Percentiles rank a stretch among this genome's conserved stretches.
These are phyloP conservation scores for Pampus argenteus DNA, from an alignment of 2,797 vertebrate species.

Conservation along the genomic window DNA sequence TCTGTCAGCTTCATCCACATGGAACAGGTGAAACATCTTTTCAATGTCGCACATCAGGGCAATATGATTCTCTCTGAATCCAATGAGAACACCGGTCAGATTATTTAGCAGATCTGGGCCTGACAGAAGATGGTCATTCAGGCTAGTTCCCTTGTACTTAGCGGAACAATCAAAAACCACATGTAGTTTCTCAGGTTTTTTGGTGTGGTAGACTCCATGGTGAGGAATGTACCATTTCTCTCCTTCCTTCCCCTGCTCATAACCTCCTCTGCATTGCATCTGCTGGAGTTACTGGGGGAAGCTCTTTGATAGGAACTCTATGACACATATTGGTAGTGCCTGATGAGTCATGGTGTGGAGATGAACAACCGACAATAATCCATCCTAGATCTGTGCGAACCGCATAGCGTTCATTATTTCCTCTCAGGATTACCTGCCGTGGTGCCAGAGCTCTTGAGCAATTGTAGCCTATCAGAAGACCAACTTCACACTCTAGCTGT, in stretches of 20 bases:
- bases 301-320: conserved; percentile 12
- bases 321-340: neutral
- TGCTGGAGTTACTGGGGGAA: conserved; percentile 24
- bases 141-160: no score
- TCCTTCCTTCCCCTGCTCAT: conserved; percentile 8
- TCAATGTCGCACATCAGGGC: conserved; percentile 13
- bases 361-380: conserved; percentile 27
- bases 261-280: conserved; percentile 29
- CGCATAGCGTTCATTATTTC: conserved; percentile 5
- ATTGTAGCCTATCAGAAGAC: no score
- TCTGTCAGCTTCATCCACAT: conserved; percentile 1
- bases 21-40: conserved; percentile 14
- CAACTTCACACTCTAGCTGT: no score
- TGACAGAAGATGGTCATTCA: no score
- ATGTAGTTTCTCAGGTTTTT: conserved; percentile 26
- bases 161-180: no score
- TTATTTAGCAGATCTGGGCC: conserved; percentile 15
- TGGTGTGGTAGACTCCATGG: neutral
- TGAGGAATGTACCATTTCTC: conserved; percentile 40
- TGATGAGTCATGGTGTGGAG: neutral
- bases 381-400: conserved; percentile 5
- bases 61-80: conserved; percentile 10
- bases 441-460: no score
- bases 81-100: neutral
- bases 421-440: neutral